Base-by-base conservation (phyloP, 1,140 invertebrate species). In the Papilio xuthus region DNA sequence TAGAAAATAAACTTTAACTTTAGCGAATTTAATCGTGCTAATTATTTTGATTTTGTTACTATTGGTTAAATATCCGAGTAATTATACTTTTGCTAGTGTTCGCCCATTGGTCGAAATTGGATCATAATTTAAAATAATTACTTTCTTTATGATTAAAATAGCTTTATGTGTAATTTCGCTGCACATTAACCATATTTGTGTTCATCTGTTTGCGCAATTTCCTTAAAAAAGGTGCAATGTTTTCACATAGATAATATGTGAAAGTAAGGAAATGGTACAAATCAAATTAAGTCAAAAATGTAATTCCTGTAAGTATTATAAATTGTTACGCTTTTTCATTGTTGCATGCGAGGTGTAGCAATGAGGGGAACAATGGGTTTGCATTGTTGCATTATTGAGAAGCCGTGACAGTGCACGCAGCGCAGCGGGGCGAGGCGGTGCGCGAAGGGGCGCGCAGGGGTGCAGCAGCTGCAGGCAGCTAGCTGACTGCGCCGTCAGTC, bases 381-480 rank as follows among this genome's bases (percentile, higher is more conserved):
- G 60, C 26, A 67, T 67, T 67, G 60, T 67, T 67, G 60, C 60
- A 67, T 67, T 67, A 67, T 67, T 67, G 26, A 67, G 60, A 67
- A 67, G 60, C 26, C 60, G 26, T 67, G 60, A 67, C 60, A 67
- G 60, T 28, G 26, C 20, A 18, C 15, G 47, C 15, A 18, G 47
- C 13, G 47, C 44, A 7, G 32, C 32, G 32, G 7, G 32, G 32
- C 7, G 7, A 6, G n/a, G 20, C n/a, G 53, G 53, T n/a, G 53
- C n/a, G 2, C 56, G 23, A n/a, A n/a, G 23, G 8, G 9, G 20
- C 9, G 56, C n/a, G 23, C 12, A 28, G 9, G 20, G 20, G 56
- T 8, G 23, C 12, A 28, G 26, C 60, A 67, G 60, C 60, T 67
- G 60, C 60, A 67, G 12, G 26, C 60, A 28, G 56, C 56, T 60